Percentiles rank a stretch among this genome's conserved stretches.
Evolutionary conservation across 1,140 invertebrate genomes (phyloP).

Genomic region (Aphelenchoides besseyi): DNA sequence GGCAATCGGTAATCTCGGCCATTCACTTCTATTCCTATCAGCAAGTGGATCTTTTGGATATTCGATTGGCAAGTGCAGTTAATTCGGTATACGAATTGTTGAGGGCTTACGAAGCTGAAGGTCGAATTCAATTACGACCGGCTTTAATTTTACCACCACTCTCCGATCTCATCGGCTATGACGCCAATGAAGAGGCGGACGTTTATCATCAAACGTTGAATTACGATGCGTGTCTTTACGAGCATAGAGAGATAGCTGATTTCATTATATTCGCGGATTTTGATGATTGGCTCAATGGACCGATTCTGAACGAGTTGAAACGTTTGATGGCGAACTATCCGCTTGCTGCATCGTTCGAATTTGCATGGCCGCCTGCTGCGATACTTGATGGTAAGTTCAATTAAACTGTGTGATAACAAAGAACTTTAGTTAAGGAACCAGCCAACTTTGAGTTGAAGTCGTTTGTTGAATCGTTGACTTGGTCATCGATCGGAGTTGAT

Average conservation of each 20-base stretch:
- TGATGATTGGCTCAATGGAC: neutral
- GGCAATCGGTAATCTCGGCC: neutral
- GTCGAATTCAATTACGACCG: neutral
- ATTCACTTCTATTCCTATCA: neutral
- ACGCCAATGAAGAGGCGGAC: slow-evolving; percentile 7
- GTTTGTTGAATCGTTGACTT: neutral
- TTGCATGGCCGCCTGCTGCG: neutral
- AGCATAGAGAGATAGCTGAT: neutral
- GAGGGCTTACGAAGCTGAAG: slow-evolving; percentile 5
- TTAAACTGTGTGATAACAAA: neutral
- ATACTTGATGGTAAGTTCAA: neutral
- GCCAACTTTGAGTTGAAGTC: neutral
- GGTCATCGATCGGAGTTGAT: neutral
- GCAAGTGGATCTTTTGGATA: neutral
- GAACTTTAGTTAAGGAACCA: neutral
- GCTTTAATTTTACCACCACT: neutral
- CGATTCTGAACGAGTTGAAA: neutral
- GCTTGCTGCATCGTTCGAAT: neutral
- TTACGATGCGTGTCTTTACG: slow-evolving; percentile 7
- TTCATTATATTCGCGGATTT: slow-evolving; percentile 1
- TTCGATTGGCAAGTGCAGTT: neutral
- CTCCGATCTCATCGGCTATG: neutral
- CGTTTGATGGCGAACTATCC: neutral
- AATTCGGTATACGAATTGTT: neutral
- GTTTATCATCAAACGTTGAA: neutral